phyloP scores from a whole-genome alignment of 1,140 invertebrate species.

The Drosophila sp. region DNA sequence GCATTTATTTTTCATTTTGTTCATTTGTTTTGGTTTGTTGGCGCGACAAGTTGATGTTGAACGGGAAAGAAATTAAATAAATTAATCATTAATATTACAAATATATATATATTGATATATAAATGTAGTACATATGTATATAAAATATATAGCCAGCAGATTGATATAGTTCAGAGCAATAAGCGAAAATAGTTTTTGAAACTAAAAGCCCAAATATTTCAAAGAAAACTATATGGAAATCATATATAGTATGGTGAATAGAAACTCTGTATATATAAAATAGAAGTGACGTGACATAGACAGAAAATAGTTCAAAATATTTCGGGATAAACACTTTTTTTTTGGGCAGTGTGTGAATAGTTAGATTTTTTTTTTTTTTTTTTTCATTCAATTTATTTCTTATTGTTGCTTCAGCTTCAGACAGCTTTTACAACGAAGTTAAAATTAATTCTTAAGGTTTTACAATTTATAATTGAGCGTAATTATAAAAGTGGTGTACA shows the following conservation, averaged over 20 bases:
- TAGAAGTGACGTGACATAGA: conserved; percentile 2
- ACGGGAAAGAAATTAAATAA: conserved; percentile 78
- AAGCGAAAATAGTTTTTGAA: conserved; percentile 55
- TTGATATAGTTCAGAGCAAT: conserved; percentile 29
- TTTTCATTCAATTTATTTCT: too few relatives aligned
- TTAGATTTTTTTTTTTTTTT: too few relatives aligned
- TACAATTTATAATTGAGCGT: too few relatives aligned
- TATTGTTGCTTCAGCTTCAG: too few relatives aligned
- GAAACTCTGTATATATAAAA: conserved; percentile 28
- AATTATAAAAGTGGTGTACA: too few relatives aligned
- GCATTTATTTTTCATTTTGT: conserved; percentile 46
- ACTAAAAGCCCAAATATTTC: conserved; percentile 65
- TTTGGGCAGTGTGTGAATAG: conserved; percentile 7
- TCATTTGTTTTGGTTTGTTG: conserved; percentile 46
- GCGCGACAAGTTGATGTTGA: conserved; percentile 69
- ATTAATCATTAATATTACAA: conserved; percentile 67
- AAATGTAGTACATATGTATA: conserved; percentile 48
- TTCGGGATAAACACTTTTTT: conserved; percentile 3
- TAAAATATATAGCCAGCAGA: conserved; percentile 49
- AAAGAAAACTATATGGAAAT: conserved; percentile 46
- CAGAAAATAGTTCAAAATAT: not conserved
- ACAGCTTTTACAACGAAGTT: too few relatives aligned
- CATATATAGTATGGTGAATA: conserved; percentile 33
- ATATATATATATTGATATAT: conserved; percentile 58
- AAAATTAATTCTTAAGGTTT: too few relatives aligned